Percentiles rank a stretch among this genome's conserved stretches.
Evolutionary conservation across 2,113 vertebrate genomes (phyloP).

Genomic region (Empidonax alnorum): DNA sequence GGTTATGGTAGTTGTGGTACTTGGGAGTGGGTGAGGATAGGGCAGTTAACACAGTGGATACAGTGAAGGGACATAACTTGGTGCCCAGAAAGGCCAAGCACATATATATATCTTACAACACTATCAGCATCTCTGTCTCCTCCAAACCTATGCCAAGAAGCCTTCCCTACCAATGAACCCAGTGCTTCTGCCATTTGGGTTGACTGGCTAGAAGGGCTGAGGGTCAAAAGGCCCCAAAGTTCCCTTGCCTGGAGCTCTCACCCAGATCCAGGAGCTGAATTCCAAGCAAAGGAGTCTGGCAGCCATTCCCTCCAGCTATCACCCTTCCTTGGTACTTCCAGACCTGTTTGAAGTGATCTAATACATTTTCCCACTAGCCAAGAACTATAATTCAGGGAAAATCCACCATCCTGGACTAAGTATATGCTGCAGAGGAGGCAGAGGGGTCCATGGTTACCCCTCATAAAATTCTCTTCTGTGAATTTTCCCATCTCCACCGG

Average conservation of each 20-base stretch:
- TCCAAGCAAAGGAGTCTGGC: neutral
- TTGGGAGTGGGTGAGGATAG: neutral
- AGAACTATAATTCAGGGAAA: neutral
- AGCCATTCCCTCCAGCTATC: neutral
- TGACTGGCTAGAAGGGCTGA: neutral
- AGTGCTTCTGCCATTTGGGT: neutral
- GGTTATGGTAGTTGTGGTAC: neutral
- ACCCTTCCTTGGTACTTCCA: neutral
- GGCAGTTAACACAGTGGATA: neutral
- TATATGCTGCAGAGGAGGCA: neutral
- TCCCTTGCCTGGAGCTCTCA: neutral
- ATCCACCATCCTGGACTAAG: neutral
- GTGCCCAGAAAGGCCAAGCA: neutral
- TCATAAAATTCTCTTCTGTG: neutral
- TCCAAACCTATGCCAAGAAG: neutral
- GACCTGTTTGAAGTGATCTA: neutral
- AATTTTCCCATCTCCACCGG: neutral
- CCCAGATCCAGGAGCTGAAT: neutral
- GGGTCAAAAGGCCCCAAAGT: neutral
- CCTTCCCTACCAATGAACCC: neutral
- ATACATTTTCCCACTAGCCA: neutral
- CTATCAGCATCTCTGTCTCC: neutral
- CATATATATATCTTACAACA: neutral
- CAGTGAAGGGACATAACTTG: neutral
- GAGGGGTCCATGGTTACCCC: neutral